Evolutionary conservation across 2,888 invertebrate species (phyloP).

Genomic region (Phyllotreta cruciferae): DNA sequence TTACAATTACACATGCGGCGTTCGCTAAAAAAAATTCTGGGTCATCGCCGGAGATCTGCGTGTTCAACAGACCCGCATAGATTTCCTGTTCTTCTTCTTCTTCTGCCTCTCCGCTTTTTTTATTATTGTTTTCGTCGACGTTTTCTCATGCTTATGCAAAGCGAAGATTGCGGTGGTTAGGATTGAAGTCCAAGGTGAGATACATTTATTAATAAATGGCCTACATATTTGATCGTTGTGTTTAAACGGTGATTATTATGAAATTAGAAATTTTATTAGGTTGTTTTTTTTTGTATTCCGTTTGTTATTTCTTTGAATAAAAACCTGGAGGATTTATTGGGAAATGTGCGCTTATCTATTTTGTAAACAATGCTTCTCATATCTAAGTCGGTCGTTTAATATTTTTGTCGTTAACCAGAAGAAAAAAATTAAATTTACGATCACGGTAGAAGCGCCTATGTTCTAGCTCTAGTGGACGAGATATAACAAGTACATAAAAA

Average conservation of each 20-base stretch:
- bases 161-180: slow-evolving; percentile 2
- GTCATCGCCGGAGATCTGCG: slow-evolving; percentile 2
- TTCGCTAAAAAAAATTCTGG: slow-evolving; percentile 5
- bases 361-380: slow-evolving; percentile 20
- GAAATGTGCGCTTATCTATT: slow-evolving; percentile 3
- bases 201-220: neutral
- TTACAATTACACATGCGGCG: too few relatives aligned
- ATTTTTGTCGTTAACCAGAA: slow-evolving; percentile 26
- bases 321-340: neutral
- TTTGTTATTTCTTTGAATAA: too few relatives aligned
- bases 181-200: slow-evolving; percentile 13
- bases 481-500: neutral
- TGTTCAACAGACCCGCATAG: neutral
- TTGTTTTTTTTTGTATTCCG: neutral
- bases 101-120: neutral
- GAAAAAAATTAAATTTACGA: slow-evolving; percentile 27
- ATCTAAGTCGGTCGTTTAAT: slow-evolving; percentile 21
- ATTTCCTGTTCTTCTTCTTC: slow-evolving; percentile 3
- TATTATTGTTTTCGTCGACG: slow-evolving; percentile 1
- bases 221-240: neutral
- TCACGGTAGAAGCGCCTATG: slow-evolving; percentile 18
- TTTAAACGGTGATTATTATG: too few relatives aligned
- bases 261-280: neutral
- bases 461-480: neutral
- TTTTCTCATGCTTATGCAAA: slow-evolving; percentile 10